Evolutionary conservation across 1,140 invertebrate genomes (phyloP).

Genomic region (Procambarus clarkii): DNA sequence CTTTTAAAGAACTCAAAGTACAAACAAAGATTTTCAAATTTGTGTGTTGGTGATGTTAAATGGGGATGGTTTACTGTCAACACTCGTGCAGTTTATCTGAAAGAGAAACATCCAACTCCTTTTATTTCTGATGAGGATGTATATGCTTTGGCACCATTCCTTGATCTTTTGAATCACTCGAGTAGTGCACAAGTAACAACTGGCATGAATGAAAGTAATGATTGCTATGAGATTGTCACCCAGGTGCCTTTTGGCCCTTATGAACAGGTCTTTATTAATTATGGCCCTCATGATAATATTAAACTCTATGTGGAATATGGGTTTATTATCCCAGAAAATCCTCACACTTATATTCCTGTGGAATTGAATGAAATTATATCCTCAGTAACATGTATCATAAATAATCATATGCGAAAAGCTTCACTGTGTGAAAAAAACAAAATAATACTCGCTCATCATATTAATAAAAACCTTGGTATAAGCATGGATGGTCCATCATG

Average conservation of each 20-base stretch:
- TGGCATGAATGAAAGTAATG: slow-evolving; percentile 75
- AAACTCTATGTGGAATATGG: slow-evolving; percentile 86
- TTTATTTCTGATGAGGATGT: slow-evolving; percentile 77
- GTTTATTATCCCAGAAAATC: slow-evolving; percentile 82
- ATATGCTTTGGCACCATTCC: slow-evolving; percentile 84
- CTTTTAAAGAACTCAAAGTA: background rate
- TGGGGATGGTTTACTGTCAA: slow-evolving; percentile 85
- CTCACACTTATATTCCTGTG: slow-evolving; percentile 80
- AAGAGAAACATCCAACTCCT: slow-evolving; percentile 65
- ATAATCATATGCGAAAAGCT: background rate
- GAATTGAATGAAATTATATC: slow-evolving; percentile 74
- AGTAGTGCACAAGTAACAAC: slow-evolving; percentile 78
- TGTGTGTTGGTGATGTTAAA: slow-evolving; percentile 40
- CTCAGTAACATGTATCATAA: background rate
- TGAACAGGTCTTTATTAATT: slow-evolving; percentile 85
- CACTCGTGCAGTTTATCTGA: slow-evolving; percentile 82
- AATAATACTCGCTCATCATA: slow-evolving; percentile 12
- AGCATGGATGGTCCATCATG: slow-evolving; percentile 65
- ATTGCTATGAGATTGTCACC: slow-evolving; percentile 80
- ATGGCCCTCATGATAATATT: slow-evolving; percentile 83
- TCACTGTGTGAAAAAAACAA: slow-evolving; percentile 1
- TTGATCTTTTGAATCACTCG: slow-evolving; percentile 88
- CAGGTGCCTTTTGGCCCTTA: slow-evolving; percentile 76
- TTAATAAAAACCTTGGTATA: slow-evolving; percentile 50
- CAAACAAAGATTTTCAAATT: background rate